Conservation (phyloP, 2,797 vertebrate genomes). For the Salarias fasciatus region DNA sequence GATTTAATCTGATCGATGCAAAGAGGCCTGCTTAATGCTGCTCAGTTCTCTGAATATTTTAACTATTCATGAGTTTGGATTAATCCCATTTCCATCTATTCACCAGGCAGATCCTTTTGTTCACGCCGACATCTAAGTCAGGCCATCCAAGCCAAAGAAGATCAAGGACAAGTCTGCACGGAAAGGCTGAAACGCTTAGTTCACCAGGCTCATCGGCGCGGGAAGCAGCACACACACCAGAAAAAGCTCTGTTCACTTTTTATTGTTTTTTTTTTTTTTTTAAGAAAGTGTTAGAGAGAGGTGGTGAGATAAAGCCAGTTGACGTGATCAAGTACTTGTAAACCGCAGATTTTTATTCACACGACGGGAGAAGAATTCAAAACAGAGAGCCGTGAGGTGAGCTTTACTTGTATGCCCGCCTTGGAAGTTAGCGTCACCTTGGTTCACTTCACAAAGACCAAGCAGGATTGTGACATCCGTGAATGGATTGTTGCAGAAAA, state of each 20-base stretch:
- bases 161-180: not conserved
- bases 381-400: too few relatives aligned
- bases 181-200: not conserved
- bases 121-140: not conserved
- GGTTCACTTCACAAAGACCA: too few relatives aligned
- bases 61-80: not conserved
- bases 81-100: constrained; percentile 3
- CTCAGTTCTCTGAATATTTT: not conserved
- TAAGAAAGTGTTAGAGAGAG: not conserved
- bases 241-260: not conserved
- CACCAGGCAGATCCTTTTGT: constrained; percentile 7
- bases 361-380: not conserved
- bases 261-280: too few relatives aligned
- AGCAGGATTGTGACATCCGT: too few relatives aligned
- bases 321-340: not conserved
- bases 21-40: not conserved
- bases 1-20: not conserved
- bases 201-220: not conserved
- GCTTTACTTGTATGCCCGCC: too few relatives aligned
- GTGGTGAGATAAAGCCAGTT: not conserved
- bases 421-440: too few relatives aligned
- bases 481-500: too few relatives aligned
- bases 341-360: too few relatives aligned
- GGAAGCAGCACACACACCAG: not conserved
- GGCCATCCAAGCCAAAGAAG: not conserved